Base-by-base conservation (phyloP, 2,797 vertebrate species). In the Dallia pectoralis region DNA sequence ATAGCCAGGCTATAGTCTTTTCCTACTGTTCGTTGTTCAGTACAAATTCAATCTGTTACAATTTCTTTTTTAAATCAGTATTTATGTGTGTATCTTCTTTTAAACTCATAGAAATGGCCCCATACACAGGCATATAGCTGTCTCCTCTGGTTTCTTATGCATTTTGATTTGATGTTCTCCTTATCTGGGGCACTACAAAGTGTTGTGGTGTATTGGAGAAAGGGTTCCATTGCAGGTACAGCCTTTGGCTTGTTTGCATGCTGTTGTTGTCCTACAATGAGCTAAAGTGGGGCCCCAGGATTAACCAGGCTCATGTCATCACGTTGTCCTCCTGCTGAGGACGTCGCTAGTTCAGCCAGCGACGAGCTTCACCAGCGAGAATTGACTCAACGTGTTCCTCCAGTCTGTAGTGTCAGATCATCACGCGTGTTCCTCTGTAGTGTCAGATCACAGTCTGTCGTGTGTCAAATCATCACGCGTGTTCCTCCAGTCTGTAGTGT, bases 311-410 rank as follows among this genome's bases (percentile, higher is more conserved):
- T 84, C 51, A 62, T 61, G 87, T 79, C 77, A 0, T 84, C 51
- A 62, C 49, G 87, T 79, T 77, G 0, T 56, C 51, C 51, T n/a
- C 8, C 86, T 40, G 36, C 77, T 77, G 48, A 51, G 48, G 47
- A 77, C 84, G 81, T 87, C 86, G 81, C 90, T 87, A 88, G 90
- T 90, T 89, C 84, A 88, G 80, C 77, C 19, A 22, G n/a, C 5
- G n/a, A 82, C 80, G 64, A 86, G 82, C 85, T 82, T 71, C 14
- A 8, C 81, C 65, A 78, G 19, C 51, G 36, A 56, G 74, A 73
- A 70, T 78, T 73, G 81, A 77, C 86, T 87, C 84, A 70, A 79
- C 82, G 87, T 88, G 86, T 85, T 81, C 51, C n/a, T 56, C n/a
- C 80, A 80, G 77, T 86, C 81, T 87, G 78, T 82, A 79, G 87